Percentiles rank a stretch among this genome's conserved stretches.
phyloP scores from a whole-genome alignment of 2,797 vertebrate species.

The Notolepis coatsorum region DNA sequence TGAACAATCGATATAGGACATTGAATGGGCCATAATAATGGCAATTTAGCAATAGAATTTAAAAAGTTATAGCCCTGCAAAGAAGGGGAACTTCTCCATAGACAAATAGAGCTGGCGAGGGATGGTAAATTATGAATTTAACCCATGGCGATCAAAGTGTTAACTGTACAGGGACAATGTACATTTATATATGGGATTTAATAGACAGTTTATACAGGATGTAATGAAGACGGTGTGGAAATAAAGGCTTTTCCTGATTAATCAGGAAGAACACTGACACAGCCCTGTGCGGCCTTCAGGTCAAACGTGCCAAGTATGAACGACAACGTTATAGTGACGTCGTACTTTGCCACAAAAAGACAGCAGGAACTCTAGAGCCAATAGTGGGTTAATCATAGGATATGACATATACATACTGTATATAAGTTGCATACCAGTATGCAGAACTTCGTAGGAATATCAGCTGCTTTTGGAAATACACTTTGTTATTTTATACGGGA shows the following conservation, averaged over 20 bases:
- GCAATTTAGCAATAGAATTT: too few species aligned
- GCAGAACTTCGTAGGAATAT: background rate
- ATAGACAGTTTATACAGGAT: background rate
- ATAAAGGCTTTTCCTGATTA: background rate
- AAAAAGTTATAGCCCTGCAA: too few species aligned
- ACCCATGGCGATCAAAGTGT: too few species aligned
- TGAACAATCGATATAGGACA: too few species aligned
- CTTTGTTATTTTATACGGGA: background rate
- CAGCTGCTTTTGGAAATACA: conserved; percentile 9
- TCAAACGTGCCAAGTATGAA: conserved; percentile 5
- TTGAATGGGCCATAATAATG: too few species aligned
- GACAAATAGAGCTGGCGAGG: too few species aligned
- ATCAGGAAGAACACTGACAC: background rate
- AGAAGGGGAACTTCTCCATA: too few species aligned
- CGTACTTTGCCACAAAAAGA: background rate
- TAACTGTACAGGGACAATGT: conserved; percentile 16
- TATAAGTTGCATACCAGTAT: too few species aligned
- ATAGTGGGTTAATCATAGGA: background rate
- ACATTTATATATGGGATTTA: too few species aligned
- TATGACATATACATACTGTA: background rate
- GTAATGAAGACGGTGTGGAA: background rate
- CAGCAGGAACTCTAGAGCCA: background rate
- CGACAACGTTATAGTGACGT: background rate
- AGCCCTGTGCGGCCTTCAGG: conserved; percentile 7
- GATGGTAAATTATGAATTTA: too few species aligned